Percentiles rank a stretch among this genome's conserved stretches.
phyloP scores from a whole-genome alignment of 2,113 vertebrate genomes.

The Rattus norvegicus region DNA sequence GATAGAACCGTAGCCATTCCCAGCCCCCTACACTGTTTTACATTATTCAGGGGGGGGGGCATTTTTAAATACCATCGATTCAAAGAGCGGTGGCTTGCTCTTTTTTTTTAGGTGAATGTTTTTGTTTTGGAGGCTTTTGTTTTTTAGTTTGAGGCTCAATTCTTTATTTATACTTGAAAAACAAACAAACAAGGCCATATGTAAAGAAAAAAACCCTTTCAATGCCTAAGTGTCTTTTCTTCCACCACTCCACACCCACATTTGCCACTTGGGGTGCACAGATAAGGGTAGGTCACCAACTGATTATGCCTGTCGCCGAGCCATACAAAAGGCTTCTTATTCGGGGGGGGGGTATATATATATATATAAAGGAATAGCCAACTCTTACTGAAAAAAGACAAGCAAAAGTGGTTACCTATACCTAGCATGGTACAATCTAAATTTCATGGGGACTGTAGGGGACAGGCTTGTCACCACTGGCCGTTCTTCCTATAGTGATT shows the following conservation, averaged over 20 bases:
- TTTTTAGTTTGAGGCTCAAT: constrained; percentile 47
- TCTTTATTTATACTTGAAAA: constrained; percentile 77
- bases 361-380: constrained; percentile 84
- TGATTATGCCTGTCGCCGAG: constrained; percentile 81
- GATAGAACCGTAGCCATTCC: constrained; percentile 63
- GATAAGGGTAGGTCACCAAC: constrained; percentile 74
- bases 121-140: not conserved
- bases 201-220: constrained; percentile 73
- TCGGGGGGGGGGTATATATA: constrained; percentile 81
- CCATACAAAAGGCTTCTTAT: constrained; percentile 86
- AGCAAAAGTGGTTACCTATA: constrained; percentile 81
- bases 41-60: constrained; percentile 32
- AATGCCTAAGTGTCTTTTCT: constrained; percentile 79
- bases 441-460: constrained; percentile 82
- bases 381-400: constrained; percentile 82
- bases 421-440: constrained; percentile 91
- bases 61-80: constrained; percentile 60
- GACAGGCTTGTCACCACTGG: constrained; percentile 83
- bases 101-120: constrained; percentile 42
- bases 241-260: constrained; percentile 79
- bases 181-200: constrained; percentile 80
- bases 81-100: constrained; percentile 45
- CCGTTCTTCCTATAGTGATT: constrained; percentile 84
- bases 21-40: constrained; percentile 43
- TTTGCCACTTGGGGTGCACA: constrained; percentile 79